phyloP scores from a whole-genome alignment of 2,113 vertebrate genomes.

The Chloebia gouldiae region DNA sequence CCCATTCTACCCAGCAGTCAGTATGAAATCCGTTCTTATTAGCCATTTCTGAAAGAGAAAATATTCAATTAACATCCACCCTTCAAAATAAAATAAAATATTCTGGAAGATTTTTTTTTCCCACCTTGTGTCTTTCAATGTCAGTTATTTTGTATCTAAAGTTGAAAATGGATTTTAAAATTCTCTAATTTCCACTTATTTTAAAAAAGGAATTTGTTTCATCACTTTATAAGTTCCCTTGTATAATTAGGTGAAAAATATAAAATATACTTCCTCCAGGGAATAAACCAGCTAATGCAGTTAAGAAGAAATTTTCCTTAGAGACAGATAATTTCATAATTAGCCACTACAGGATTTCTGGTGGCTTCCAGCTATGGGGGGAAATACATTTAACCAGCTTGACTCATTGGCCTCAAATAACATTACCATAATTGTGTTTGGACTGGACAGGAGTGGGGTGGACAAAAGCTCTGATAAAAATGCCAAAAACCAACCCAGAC shows the following conservation, averaged over 20 bases:
- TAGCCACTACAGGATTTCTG: slow-evolving; percentile 23
- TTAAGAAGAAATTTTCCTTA: slow-evolving; percentile 37
- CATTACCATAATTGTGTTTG: background rate
- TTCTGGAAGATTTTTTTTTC: background rate
- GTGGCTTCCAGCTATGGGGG: background rate
- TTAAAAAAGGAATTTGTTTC: slow-evolving; percentile 3
- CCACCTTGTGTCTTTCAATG: background rate
- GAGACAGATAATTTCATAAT: slow-evolving; percentile 51
- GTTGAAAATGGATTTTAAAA: background rate
- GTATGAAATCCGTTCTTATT: background rate
- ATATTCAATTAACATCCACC: background rate
- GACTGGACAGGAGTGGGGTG: background rate
- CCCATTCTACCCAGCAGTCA: background rate
- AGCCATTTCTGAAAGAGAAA: background rate
- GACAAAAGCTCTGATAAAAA: background rate
- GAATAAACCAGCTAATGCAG: slow-evolving; percentile 12
- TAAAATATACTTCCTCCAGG: slow-evolving; percentile 27
- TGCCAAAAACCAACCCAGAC: background rate
- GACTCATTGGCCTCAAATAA: background rate
- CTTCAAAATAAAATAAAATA: background rate
- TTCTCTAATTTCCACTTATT: slow-evolving; percentile 13
- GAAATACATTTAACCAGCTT: background rate
- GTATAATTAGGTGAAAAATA: slow-evolving; percentile 13
- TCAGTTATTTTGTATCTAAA: background rate
- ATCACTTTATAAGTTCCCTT: background rate